Conservation (phyloP, 2,113 vertebrate genomes). For the Sisor rabdophorus region DNA sequence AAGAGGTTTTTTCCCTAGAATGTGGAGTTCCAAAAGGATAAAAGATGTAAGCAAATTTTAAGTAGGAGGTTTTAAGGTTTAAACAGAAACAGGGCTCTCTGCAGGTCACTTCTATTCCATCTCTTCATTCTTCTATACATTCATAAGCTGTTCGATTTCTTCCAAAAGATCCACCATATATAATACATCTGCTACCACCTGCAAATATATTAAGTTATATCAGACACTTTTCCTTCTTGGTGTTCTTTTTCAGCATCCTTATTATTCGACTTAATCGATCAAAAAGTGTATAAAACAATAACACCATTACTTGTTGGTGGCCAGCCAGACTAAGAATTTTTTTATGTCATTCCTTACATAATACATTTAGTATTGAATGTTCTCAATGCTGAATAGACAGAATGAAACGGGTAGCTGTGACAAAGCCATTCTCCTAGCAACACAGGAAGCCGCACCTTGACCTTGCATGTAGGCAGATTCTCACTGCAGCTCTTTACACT, state of each 20-base stretch:
- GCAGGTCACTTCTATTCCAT: no score
- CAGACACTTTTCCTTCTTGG: not conserved
- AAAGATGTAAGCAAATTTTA: no score
- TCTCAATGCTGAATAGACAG: not conserved
- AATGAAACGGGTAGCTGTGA: not conserved
- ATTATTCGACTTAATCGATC: not conserved
- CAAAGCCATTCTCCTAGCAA: slow-evolving; percentile 1
- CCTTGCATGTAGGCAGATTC: slow-evolving; percentile 13
- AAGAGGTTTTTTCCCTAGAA: no score
- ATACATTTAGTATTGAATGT: slow-evolving; percentile 4
- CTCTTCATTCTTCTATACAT: no score
- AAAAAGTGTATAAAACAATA: not conserved
- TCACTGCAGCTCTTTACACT: slow-evolving; percentile 22
- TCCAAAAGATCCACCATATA: no score
- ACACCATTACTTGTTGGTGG: not conserved
- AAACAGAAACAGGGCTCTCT: no score
- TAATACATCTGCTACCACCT: not conserved
- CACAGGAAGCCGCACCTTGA: slow-evolving; percentile 13
- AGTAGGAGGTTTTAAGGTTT: no score
- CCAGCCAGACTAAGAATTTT: not conserved
- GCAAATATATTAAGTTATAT: not conserved
- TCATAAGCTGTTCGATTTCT: no score
- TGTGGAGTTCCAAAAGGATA: no score
- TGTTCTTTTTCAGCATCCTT: not conserved
- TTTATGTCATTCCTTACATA: not conserved